Conservation (phyloP, 2,113 vertebrate genomes). For the Ptyas mucosa region DNA sequence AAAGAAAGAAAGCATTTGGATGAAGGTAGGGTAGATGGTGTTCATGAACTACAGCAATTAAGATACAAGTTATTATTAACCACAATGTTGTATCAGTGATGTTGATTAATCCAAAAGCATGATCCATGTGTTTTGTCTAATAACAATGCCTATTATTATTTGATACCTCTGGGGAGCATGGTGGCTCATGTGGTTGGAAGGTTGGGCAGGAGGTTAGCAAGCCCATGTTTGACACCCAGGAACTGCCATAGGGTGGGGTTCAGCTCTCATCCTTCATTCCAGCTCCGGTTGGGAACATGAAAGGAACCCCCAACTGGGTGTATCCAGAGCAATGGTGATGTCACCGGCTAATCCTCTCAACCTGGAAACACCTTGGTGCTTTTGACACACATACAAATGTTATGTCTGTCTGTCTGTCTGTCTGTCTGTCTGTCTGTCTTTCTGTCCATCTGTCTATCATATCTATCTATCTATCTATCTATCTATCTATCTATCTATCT, state of each 20-base stretch:
- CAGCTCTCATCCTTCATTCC: neutral
- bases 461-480: too few species aligned
- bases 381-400: neutral
- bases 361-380: neutral
- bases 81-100: neutral
- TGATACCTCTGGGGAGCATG: neutral
- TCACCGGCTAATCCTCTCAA: neutral
- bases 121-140: neutral
- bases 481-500: too few species aligned
- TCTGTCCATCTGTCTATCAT: neutral
- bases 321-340: neutral
- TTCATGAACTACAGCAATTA: neutral
- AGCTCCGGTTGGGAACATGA: neutral
- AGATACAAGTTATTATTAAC: constrained; percentile 5
- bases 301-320: neutral
- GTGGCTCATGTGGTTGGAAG: neutral
- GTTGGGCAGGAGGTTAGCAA: neutral
- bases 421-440: too few species aligned
- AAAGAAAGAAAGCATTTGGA: neutral
- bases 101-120: neutral
- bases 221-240: neutral
- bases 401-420: neutral
- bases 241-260: neutral
- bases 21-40: neutral
- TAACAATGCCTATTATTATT: neutral